Evolutionary conservation across 2,888 invertebrate species (phyloP).

Genomic region (Ichneumoninae sp.): DNA sequence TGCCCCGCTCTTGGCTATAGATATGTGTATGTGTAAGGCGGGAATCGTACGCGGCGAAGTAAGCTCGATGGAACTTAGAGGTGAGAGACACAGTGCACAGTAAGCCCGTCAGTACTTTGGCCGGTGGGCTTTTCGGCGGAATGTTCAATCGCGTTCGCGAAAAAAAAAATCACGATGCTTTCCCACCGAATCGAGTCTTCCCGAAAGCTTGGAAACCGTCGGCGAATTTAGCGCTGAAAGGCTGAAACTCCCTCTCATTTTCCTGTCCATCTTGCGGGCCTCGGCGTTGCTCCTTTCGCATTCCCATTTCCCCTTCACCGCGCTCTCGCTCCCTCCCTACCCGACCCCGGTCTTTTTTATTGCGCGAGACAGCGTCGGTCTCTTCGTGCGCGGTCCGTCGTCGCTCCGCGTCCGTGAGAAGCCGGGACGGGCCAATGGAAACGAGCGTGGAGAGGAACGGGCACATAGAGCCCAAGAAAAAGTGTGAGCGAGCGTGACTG

Average conservation of each 20-base stretch:
- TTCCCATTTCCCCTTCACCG: slow-evolving; percentile 33
- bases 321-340: neutral
- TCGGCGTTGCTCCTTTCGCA: slow-evolving; percentile 13
- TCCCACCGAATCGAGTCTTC: too few relatives aligned
- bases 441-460: slow-evolving; percentile 24
- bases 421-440: slow-evolving; percentile 24
- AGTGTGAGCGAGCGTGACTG: slow-evolving; percentile 44
- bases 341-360: slow-evolving; percentile 17
- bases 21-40: too few relatives aligned
- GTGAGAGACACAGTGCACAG: too few relatives aligned
- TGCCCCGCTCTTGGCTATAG: too few relatives aligned
- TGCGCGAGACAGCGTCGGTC: slow-evolving; percentile 26
- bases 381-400: slow-evolving; percentile 16
- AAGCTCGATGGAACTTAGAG: neutral
- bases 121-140: too few relatives aligned
- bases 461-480: slow-evolving; percentile 40
- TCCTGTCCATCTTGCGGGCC: slow-evolving; percentile 7
- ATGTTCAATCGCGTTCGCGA: too few relatives aligned
- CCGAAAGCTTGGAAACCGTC: neutral
- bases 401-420: slow-evolving; percentile 39
- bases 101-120: too few relatives aligned
- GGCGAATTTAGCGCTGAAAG: neutral
- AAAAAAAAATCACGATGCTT: too few relatives aligned
- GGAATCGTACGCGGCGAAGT: neutral
- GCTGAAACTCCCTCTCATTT: slow-evolving; percentile 14